phyloP scores from a whole-genome alignment of 2,113 vertebrate species.

The Brachyhypopomus occidentalis region DNA sequence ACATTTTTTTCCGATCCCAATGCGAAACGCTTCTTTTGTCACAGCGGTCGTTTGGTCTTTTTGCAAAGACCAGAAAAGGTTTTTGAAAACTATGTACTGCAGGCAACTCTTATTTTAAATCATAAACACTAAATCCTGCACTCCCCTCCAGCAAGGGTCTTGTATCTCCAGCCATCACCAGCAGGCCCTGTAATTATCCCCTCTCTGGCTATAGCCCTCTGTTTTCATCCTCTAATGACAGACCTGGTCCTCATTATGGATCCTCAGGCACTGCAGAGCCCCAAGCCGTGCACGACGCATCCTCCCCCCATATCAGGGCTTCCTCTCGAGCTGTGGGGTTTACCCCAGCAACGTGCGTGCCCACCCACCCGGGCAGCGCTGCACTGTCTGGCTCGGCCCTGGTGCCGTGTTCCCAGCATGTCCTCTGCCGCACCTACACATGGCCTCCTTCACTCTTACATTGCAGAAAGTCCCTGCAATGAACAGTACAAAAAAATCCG shows the following conservation, averaged over 20 bases:
- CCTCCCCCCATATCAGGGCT: constrained; percentile 21
- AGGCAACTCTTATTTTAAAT: constrained; percentile 41
- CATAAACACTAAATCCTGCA: constrained; percentile 39
- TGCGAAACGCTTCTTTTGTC: constrained; percentile 21
- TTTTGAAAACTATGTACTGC: constrained; percentile 36
- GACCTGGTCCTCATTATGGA: constrained; percentile 56
- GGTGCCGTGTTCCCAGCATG: constrained; percentile 11
- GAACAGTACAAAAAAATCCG: neutral
- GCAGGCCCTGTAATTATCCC: constrained; percentile 45
- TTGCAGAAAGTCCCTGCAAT: neutral
- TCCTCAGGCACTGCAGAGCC: constrained; percentile 49
- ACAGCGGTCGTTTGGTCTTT: constrained; percentile 23
- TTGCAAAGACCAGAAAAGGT: constrained; percentile 14
- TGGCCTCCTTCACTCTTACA: neutral
- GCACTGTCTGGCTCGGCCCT: neutral
- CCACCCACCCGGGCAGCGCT: neutral
- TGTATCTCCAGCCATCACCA: constrained; percentile 30
- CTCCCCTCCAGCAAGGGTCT: constrained; percentile 36
- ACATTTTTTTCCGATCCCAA: constrained; percentile 21
- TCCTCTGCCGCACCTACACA: neutral
- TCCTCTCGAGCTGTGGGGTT: constrained; percentile 32
- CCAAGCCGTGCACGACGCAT: constrained; percentile 31
- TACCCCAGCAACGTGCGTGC: constrained; percentile 12
- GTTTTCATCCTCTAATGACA: constrained; percentile 61
- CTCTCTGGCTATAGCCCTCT: constrained; percentile 46